These are phyloP conservation scores for Kradibia gibbosae DNA, from an alignment of 1,140 invertebrate genomes.

Conservation along the genomic window DNA sequence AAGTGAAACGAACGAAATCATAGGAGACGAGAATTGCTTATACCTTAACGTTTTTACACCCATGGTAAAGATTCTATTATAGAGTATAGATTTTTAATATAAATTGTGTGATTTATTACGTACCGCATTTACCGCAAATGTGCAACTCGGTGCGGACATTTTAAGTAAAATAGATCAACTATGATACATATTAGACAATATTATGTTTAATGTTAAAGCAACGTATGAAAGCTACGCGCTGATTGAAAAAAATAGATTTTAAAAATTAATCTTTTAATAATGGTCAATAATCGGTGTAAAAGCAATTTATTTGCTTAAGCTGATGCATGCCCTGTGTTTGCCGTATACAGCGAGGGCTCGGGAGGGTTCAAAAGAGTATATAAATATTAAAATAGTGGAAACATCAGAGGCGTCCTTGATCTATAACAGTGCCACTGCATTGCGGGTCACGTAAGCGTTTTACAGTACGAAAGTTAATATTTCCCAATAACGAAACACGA, in stretches of 20 bases:
- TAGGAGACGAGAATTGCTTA: slow-evolving; percentile 67
- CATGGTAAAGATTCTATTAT: slow-evolving; percentile 55
- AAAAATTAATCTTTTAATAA: too few species aligned
- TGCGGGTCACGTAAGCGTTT: not conserved
- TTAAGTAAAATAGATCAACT: too few species aligned
- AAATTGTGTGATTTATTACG: not conserved
- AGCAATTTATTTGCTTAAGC: too few species aligned
- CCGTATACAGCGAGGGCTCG: too few species aligned
- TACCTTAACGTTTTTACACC: slow-evolving; percentile 67
- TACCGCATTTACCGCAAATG: not conserved
- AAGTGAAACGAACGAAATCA: slow-evolving; percentile 4
- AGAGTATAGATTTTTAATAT: not conserved
- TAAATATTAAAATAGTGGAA: slow-evolving; percentile 3
- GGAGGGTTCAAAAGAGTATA: too few species aligned
- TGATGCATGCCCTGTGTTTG: too few species aligned
- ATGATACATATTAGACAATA: too few species aligned
- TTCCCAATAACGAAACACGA: slow-evolving; percentile 32
- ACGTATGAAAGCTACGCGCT: too few species aligned
- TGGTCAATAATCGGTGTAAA: too few species aligned
- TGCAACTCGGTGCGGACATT: too few species aligned
- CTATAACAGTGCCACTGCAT: not conserved
- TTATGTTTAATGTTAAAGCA: too few species aligned
- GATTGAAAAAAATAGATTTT: too few species aligned
- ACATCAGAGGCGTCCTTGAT: not conserved
- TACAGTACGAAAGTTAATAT: slow-evolving; percentile 11